Evolutionary conservation across 2,888 invertebrate genomes (phyloP).

Genomic region (Hemaris fuciformis): DNA sequence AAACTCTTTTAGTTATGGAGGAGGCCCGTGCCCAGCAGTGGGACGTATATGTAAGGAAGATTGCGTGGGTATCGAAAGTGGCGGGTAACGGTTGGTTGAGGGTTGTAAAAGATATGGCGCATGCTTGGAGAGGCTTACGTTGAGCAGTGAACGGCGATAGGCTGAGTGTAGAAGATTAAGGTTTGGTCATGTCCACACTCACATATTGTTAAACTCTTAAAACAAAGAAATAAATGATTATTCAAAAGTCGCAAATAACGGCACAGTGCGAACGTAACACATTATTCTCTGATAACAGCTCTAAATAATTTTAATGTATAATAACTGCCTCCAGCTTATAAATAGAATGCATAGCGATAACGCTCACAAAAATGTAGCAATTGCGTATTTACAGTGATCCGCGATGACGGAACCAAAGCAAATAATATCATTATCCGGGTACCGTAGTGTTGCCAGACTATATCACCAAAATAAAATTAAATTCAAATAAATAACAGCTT

Average conservation of each 20-base stretch:
- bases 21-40: too few species aligned
- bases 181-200: too few species aligned
- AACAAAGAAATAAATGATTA: neutral
- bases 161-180: too few species aligned
- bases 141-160: too few species aligned
- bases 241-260: neutral
- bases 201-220: too few species aligned
- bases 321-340: neutral
- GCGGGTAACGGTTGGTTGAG: too few species aligned
- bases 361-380: slow-evolving; percentile 17
- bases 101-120: too few species aligned
- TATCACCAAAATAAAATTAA: too few species aligned
- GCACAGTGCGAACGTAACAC: neutral
- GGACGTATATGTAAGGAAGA: too few species aligned
- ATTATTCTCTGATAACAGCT: neutral
- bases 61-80: too few species aligned
- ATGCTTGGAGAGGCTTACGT: too few species aligned
- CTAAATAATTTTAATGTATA: neutral
- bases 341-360: slow-evolving; percentile 3
- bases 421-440: slow-evolving; percentile 73
- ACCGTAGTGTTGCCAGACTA: slow-evolving; percentile 29
- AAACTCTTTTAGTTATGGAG: too few species aligned
- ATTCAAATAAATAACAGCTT: neutral
- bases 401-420: slow-evolving; percentile 70
- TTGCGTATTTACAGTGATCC: slow-evolving; percentile 40